Conservation (phyloP, 2,888 invertebrate species). For the Nycteola revayana region DNA sequence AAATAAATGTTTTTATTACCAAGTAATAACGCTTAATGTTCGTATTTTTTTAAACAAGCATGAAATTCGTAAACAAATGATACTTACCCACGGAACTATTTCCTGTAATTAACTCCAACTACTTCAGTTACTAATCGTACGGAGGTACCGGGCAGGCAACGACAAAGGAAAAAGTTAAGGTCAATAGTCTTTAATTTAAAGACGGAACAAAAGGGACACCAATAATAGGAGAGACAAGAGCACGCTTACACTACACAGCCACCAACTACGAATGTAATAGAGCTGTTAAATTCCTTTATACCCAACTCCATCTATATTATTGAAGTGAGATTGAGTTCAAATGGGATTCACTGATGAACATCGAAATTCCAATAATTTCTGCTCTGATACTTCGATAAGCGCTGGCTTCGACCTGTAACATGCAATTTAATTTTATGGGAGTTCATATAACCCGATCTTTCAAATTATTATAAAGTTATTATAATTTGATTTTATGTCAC, state of each 20-base stretch:
- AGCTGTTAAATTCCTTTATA: conserved; percentile 26
- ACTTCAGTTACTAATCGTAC: conserved; percentile 51
- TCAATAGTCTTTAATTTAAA: conserved; percentile 73
- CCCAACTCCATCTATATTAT: conserved; percentile 2
- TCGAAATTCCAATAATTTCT: neutral
- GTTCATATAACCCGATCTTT: no score
- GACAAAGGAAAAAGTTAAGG: conserved; percentile 59
- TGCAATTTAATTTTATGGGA: no score
- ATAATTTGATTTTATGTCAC: no score
- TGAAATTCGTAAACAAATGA: no score
- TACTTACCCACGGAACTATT: conserved; percentile 31
- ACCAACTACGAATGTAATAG: conserved; percentile 38
- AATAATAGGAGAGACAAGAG: conserved; percentile 62
- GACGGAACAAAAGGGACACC: conserved; percentile 64
- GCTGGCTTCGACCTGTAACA: no score
- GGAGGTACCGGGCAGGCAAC: conserved; percentile 30
- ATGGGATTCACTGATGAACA: neutral
- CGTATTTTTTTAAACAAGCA: no score
- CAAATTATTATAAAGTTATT: no score
- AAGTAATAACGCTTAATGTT: no score
- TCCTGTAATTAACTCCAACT: conserved; percentile 41
- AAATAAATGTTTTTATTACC: no score
- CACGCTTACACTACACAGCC: conserved; percentile 57
- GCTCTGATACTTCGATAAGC: no score
- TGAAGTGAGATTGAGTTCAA: conserved; percentile 4